These are phyloP conservation scores for Euthynnus affinis DNA, from an alignment of 2,797 vertebrate species.

Conservation along the genomic window DNA sequence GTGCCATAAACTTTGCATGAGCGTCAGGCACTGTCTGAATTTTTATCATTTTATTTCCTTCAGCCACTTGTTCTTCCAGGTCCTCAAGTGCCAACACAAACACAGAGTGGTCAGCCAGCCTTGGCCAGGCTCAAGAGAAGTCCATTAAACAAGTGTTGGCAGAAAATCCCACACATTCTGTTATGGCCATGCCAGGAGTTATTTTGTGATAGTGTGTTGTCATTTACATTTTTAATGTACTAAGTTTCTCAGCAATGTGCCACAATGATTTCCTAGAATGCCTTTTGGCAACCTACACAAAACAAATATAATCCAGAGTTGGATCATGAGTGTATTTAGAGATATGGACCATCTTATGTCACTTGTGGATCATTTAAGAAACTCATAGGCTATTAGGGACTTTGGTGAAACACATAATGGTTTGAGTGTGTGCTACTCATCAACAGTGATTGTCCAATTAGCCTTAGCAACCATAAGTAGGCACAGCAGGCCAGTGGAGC, in stretches of 20 bases:
- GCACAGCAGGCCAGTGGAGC: too few relatives aligned
- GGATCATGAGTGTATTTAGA: background rate
- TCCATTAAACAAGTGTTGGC: conserved; percentile 82
- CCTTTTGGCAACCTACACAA: too few relatives aligned
- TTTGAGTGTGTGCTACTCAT: too few relatives aligned
- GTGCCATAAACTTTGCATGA: conserved; percentile 75
- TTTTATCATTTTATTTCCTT: conserved; percentile 64
- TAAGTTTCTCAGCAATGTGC: background rate
- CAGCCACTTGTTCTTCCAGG: conserved; percentile 6
- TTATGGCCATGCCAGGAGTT: conserved; percentile 68
- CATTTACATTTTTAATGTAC: too few relatives aligned
- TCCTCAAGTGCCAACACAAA: conserved; percentile 32
- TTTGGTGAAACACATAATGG: background rate
- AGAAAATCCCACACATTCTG: conserved; percentile 84
- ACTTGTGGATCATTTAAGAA: too few relatives aligned
- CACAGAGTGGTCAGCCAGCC: conserved; percentile 64
- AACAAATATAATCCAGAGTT: background rate
- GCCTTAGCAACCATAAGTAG: too few relatives aligned
- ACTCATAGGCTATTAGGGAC: background rate
- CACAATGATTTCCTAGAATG: background rate
- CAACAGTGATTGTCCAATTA: background rate
- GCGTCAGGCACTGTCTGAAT: conserved; percentile 54
- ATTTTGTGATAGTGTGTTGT: background rate
- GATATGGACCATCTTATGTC: background rate
- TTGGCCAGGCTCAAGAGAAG: conserved; percentile 61